A percentile compares a stretch with the other conserved stretches of the same genome.
Evolutionary conservation across 2,797 vertebrate species (phyloP).

Genomic region (Acipenser oxyrinchus): DNA sequence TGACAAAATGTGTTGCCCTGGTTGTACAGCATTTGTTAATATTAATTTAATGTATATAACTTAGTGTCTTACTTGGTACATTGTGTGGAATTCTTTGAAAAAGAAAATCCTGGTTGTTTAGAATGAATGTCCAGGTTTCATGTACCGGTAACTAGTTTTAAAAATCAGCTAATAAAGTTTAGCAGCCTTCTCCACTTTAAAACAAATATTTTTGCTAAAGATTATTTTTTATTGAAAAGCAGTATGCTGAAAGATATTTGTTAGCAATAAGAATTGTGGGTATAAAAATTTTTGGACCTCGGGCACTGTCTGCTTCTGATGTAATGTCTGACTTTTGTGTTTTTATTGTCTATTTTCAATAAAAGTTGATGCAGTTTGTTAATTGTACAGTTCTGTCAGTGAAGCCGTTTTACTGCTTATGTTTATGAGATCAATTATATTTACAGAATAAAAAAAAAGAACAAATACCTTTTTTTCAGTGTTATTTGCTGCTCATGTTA

Average conservation of each 20-base stretch:
- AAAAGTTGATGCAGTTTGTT: conserved; percentile 24
- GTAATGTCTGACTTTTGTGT: conserved; percentile 23
- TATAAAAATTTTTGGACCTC: conserved; percentile 37
- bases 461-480: conserved; percentile 26
- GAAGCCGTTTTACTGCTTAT: conserved; percentile 54
- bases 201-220: conserved; percentile 2
- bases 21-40: no score
- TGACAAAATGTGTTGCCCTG: no score
- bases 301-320: conserved; percentile 38
- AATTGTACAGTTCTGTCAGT: conserved; percentile 44
- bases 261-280: conserved; percentile 36
- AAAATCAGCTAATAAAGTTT: no score
- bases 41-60: no score
- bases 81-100: no score
- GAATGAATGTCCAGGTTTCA: no score
- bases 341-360: not conserved
- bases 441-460: conserved; percentile 75
- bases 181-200: no score
- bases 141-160: no score
- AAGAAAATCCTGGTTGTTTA: no score
- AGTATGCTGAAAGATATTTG: not conserved
- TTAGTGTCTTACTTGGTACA: no score
- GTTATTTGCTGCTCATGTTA: conserved; percentile 30
- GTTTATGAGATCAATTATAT: conserved; percentile 70
- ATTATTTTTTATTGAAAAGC: not conserved